These are phyloP conservation scores for Hydractinia symbiolongicarpus DNA, from an alignment of 30 jellyfish, hydroid and myxozoan genomes.

Conservation along the genomic window DNA sequence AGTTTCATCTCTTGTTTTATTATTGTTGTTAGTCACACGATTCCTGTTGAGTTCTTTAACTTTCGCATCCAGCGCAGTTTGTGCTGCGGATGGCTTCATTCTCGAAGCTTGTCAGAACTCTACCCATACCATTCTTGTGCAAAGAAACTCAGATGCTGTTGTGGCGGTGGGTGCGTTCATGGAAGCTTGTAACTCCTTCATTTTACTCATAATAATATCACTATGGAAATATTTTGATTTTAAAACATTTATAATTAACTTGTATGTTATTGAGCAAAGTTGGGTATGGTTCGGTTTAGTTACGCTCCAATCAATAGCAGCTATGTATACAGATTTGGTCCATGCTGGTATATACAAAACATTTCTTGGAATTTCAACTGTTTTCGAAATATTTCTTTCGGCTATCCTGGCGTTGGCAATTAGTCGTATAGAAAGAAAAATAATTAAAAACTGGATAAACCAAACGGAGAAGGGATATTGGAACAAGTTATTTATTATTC, in stretches of 20 bases:
- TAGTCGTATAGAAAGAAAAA: not conserved
- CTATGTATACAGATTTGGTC: not conserved
- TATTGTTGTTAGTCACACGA: not conserved
- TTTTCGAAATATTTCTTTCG: not conserved
- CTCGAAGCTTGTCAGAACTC: not conserved
- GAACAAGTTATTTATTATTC: not conserved
- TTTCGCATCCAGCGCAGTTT: not conserved
- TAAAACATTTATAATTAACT: not conserved
- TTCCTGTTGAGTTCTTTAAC: not conserved
- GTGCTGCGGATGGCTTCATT: conserved; percentile 2
- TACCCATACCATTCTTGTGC: not conserved
- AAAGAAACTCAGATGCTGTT: not conserved
- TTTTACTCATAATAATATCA: not conserved
- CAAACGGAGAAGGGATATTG: not conserved
- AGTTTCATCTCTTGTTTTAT: not conserved
- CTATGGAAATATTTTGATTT: not conserved
- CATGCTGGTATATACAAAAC: not conserved
- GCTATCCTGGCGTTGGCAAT: not conserved
- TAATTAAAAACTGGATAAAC: not conserved
- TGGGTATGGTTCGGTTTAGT: conserved; percentile 5
- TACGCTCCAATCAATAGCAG: not conserved
- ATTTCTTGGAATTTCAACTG: conserved; percentile 2
- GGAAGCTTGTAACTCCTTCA: not conserved
- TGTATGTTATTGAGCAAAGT: not conserved
- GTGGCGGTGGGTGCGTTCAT: not conserved